Conservation (phyloP, 1,140 invertebrate species). For the Archegozetes longisetosus region DNA sequence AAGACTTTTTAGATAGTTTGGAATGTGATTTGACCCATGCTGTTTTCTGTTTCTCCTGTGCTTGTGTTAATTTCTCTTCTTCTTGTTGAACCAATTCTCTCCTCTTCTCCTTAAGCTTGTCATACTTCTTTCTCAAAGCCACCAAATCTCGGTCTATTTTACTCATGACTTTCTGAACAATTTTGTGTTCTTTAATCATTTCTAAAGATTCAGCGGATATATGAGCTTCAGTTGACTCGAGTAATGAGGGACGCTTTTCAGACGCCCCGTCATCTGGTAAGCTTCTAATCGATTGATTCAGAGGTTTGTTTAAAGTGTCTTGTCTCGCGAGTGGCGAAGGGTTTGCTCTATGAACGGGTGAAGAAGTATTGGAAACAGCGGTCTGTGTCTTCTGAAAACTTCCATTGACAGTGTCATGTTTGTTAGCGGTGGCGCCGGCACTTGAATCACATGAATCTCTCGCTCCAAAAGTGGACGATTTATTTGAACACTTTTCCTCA, state of each 20-base stretch:
- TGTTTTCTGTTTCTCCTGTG: conserved; percentile 25
- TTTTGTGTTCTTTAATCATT: conserved; percentile 58
- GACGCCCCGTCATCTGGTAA: conserved; percentile 16
- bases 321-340: conserved; percentile 12
- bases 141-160: conserved; percentile 79
- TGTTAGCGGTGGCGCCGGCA: conserved; percentile 21
- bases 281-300: conserved; percentile 17
- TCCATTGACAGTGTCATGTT: neutral
- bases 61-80: conserved; percentile 25
- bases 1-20: conserved; percentile 26
- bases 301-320: conserved; percentile 18
- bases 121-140: conserved; percentile 60
- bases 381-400: conserved; percentile 12
- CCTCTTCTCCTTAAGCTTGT: conserved; percentile 41
- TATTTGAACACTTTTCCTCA: neutral
- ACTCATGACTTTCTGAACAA: conserved; percentile 56
- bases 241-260: conserved; percentile 16
- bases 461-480: neutral
- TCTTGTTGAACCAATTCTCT: conserved; percentile 24
- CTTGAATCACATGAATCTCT: neutral
- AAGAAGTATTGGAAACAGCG: conserved; percentile 11
- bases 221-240: conserved; percentile 19
- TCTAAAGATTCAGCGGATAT: conserved; percentile 52
- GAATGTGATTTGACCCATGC: conserved; percentile 22
- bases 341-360: conserved; percentile 7